These are phyloP conservation scores for Myopa testacea DNA, from an alignment of 2,888 invertebrate species.

Conservation along the genomic window DNA sequence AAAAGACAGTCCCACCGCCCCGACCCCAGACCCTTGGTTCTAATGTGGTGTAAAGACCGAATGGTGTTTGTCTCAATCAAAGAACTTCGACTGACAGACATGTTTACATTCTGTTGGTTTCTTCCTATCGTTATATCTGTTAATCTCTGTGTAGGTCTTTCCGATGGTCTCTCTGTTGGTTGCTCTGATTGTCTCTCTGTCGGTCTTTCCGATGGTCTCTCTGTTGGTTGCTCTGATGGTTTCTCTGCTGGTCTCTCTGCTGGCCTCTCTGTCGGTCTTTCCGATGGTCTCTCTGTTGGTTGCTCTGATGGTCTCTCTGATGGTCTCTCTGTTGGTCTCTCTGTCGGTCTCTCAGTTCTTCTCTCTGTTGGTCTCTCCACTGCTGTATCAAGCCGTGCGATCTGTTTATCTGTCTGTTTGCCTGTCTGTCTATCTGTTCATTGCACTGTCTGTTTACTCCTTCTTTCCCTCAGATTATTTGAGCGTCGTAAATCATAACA, in stretches of 20 bases:
- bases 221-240: not conserved
- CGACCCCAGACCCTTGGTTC: not conserved
- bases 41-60: too few species aligned
- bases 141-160: not conserved
- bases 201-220: not conserved
- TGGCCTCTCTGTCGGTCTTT: not conserved
- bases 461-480: not conserved
- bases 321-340: not conserved
- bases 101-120: too few species aligned
- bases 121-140: too few species aligned
- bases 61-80: too few species aligned
- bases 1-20: not conserved
- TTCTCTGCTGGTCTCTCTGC: too few species aligned
- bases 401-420: too few species aligned
- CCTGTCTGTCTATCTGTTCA: too few species aligned
- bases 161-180: not conserved
- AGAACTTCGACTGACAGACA: too few species aligned
- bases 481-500: constrained; percentile 36
- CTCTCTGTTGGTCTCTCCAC: too few species aligned
- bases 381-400: too few species aligned
- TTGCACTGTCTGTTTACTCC: not conserved
- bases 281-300: not conserved
- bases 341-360: not conserved
- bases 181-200: not conserved
- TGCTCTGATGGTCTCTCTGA: too few species aligned